Evolutionary conservation across 2,113 vertebrate genomes (phyloP), one percentile per base, ranked within the genome.

Genomic region (Myotis yumanensis): DNA sequence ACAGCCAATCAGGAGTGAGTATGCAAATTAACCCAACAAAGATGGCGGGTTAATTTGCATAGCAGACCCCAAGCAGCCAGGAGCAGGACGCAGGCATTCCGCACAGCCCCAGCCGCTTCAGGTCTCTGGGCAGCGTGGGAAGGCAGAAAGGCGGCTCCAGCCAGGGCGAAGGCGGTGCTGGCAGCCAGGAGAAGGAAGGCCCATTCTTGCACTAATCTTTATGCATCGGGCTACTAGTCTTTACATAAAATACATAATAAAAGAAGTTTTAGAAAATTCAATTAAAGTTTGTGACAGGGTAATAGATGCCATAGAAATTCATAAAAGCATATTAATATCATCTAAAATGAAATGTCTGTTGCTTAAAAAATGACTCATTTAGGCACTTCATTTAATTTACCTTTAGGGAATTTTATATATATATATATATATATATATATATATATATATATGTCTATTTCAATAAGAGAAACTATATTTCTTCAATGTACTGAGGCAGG

Each of bases 331-430:
- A 76, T 89, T 94, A 96, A 92, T 96, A 89, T 86, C 87, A 90
- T 91, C 30, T 89, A 52, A 30, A 76, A 93, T 95, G 54, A 48
- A 69, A 82, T 72, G 16, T 95, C 59, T 92, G 52, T 89, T 62
- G 96, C 95, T 82, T 94, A 23, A 82, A 94, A 96, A 94, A 91
- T 96, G 22, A 93, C 18, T 95, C 52, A 52, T 83, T 87, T 68
- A 64, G 86, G 71, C 30, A n/a, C 11, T 94, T n/a, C 76, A 97
- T 97, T 97, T 97, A 95, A 96, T 82, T 96, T 94, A 89, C 32
- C 91, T 90, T 72, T 93, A 90, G 48, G 76, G 22, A 85, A 84
- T 84, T 96, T 69, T 37, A 88, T 51, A 68, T 79, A 57, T 64
- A 32, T 32, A 35, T 79, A 81, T 30, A 68, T 79, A 57, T 64